phyloP scores from a whole-genome alignment of 2,797 vertebrate genomes.

The Okamejei kenojei region DNA sequence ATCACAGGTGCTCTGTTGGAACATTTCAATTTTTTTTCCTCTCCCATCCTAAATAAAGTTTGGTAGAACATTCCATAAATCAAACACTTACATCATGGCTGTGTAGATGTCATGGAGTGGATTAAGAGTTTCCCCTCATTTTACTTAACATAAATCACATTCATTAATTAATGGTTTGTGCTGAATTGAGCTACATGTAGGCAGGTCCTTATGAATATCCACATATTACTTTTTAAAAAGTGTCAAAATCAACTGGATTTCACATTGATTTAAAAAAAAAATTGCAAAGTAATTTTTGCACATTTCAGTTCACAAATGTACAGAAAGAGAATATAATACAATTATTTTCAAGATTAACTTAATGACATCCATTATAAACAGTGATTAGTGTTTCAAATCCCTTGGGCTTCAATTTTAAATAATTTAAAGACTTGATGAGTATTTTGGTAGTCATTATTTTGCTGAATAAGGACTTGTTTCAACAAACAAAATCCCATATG shows the following conservation, averaged over 20 bases:
- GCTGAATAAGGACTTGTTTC: not conserved
- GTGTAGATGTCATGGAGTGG: not conserved
- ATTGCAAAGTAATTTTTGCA: not conserved
- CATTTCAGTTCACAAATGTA: not conserved
- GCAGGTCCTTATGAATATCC: not conserved
- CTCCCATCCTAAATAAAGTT: not conserved
- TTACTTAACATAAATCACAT: not conserved
- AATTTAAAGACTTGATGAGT: not conserved
- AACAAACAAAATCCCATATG: not conserved
- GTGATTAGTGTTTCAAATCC: slow-evolving; percentile 17
- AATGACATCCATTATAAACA: not conserved
- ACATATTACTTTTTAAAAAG: not conserved
- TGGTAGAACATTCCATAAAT: not conserved
- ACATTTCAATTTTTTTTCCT: not conserved
- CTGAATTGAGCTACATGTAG: not conserved
- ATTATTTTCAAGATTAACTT: not conserved
- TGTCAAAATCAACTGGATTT: not conserved
- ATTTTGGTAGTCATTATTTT: not conserved
- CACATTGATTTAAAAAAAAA: no score
- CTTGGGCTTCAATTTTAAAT: not conserved
- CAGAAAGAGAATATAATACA: not conserved
- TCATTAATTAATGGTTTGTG: not conserved
- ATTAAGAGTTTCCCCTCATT: not conserved
- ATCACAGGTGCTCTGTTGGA: not conserved
- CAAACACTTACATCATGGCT: not conserved